Evolutionary conservation across 2,888 invertebrate genomes (phyloP), one percentile per base, ranked within the genome.

Genomic region (Halocaridina rubra): DNA sequence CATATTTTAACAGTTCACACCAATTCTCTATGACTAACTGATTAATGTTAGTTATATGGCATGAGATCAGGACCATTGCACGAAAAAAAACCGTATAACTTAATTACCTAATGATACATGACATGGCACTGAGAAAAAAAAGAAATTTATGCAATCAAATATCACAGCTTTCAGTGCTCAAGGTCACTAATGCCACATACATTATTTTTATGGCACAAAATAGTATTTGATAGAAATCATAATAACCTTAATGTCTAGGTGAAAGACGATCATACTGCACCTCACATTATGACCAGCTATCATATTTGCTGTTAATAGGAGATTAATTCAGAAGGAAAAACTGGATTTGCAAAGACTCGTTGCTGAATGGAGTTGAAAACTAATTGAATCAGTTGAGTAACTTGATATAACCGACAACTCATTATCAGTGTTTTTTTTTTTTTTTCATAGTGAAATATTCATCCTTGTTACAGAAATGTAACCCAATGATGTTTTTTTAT

Each of bases 51-150:
- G 59, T 61, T 78, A 32, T 19, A 81, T n/a, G 64, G 81, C 81
- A 77, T 82, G 82, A 82, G 82, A 82, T 82, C 82, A 77, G 82
- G 59, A 82, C 77, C 82, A 82, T 82, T 82, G 82, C 82, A 82
- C 82, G 30, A 30, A 69, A 53, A n/a, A 53, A n/a, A 19, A 16
- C 69, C 69, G n/a, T 29, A 29, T 69, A 29, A 27, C 4, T 7
- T 53, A 3, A 53, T 53, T 16, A 53, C 53, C 19, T 53, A 16
- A 10, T 10, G 16, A 19, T 53, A 53, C 16, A 19, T 53, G 53
- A 13, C 53, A 53, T 4, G 16, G 53, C 53, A 53, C 19, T 10
- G 53, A 53, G 19, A 32, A 59, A 33, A 22, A 77, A 27, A 32
- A 22, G 53, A 16, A 33, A 53, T 27, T 16, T 69, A 22, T 69